Conservation (phyloP, 2,113 vertebrate species). For the Neotragus pygmaeus region DNA sequence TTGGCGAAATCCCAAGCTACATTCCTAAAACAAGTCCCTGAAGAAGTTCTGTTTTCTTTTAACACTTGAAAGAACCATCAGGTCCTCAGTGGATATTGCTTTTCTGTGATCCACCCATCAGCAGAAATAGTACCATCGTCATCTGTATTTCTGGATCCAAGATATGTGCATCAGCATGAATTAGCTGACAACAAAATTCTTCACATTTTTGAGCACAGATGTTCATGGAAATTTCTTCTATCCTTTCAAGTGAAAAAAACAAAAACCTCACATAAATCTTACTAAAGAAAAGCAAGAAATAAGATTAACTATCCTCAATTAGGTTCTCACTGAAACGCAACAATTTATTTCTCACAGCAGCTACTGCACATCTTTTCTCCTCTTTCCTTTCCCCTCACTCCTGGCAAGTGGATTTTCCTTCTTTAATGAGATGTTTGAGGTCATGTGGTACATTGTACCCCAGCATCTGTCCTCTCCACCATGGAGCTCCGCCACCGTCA, state of each 20-base stretch:
- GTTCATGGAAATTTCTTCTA: background rate
- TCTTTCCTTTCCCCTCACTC: background rate
- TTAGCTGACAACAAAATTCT: constrained; percentile 1
- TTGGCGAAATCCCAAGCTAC: background rate
- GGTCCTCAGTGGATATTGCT: background rate
- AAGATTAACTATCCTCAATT: background rate
- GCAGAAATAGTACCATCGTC: background rate
- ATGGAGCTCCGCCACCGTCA: background rate
- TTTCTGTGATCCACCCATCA: background rate
- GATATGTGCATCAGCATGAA: background rate
- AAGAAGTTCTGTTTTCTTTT: background rate
- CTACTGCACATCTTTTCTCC: background rate
- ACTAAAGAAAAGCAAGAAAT: background rate
- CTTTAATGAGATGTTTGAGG: background rate
- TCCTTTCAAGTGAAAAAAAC: background rate
- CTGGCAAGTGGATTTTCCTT: background rate
- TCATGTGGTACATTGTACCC: background rate
- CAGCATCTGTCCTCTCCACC: background rate
- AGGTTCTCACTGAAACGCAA: background rate
- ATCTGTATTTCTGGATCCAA: constrained; percentile 1
- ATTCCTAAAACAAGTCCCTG: constrained; percentile 4
- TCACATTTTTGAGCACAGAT: background rate
- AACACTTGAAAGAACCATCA: constrained; percentile 29
- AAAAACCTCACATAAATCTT: background rate
- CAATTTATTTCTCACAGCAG: background rate